Evolutionary conservation across 1,140 invertebrate species (phyloP).

Genomic region (Aphelinus atriplicis): DNA sequence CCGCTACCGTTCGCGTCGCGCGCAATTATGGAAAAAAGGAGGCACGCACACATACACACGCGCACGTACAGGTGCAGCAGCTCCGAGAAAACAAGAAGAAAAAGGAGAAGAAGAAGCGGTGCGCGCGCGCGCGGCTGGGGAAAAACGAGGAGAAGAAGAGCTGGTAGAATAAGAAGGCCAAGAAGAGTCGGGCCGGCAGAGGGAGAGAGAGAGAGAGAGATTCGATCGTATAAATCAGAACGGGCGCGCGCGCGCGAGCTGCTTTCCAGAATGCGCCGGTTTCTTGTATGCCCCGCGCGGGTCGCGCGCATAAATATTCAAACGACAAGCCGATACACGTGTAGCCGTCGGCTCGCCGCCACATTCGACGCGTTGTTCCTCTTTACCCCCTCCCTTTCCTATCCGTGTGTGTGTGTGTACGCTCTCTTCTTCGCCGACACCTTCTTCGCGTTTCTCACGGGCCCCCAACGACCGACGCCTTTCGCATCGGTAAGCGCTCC

Average conservation of each 20-base stretch:
- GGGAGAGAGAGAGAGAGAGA: constrained; percentile 27
- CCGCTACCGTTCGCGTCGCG: neutral
- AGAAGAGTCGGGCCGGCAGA: constrained; percentile 5
- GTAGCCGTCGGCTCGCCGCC: constrained; percentile 36
- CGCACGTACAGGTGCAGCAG: constrained; percentile 8
- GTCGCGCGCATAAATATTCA: constrained; percentile 58
- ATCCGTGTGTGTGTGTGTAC: no score
- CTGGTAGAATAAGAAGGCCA: no score
- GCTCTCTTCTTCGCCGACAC: neutral
- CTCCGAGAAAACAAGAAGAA: constrained; percentile 16
- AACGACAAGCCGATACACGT: constrained; percentile 55
- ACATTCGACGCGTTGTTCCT: neutral
- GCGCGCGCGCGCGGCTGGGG: constrained; percentile 44
- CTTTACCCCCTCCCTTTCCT: neutral
- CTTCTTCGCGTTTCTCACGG: neutral
- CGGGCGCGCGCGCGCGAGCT: constrained; percentile 18
- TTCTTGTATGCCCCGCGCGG: constrained; percentile 44
- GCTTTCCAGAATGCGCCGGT: constrained; percentile 53
- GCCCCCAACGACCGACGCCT: no score
- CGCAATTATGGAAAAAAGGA: constrained; percentile 1
- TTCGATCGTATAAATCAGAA: constrained; percentile 57
- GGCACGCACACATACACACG: neutral
- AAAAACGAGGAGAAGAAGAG: no score
- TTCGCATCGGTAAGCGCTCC: no score
- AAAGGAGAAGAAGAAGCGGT: constrained; percentile 7